Percentiles rank a stretch among this genome's conserved stretches.
Evolutionary conservation across 2,113 vertebrate genomes (phyloP).

Genomic region (Panthera leo): DNA sequence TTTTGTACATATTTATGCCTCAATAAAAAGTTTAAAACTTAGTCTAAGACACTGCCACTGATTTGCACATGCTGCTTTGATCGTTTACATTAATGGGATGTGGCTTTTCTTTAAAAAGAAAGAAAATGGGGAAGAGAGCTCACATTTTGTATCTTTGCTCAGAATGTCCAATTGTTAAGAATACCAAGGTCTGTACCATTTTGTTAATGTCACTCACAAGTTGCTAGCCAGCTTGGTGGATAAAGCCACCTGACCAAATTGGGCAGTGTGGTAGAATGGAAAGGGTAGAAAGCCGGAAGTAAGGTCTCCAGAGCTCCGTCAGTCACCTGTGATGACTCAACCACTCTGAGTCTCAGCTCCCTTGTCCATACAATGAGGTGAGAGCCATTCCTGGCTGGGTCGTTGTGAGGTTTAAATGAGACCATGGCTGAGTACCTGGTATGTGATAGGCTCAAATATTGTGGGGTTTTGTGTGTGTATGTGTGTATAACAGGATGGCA

Average conservation of each 20-base stretch:
- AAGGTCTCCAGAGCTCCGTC: too few species aligned
- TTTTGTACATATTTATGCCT: neutral
- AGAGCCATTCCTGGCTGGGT: neutral
- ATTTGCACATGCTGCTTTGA: neutral
- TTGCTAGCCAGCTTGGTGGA: neutral
- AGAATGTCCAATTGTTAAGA: neutral
- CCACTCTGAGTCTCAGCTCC: neutral
- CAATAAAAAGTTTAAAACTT: neutral
- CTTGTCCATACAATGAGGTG: neutral
- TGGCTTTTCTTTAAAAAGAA: conserved; percentile 4
- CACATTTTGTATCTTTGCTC: neutral
- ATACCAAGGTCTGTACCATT: neutral
- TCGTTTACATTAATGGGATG: neutral
- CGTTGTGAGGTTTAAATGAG: neutral
- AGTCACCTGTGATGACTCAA: neutral
- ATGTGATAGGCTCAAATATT: neutral
- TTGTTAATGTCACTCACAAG: neutral
- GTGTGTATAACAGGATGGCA: neutral
- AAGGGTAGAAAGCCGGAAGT: neutral
- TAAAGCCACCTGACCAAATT: neutral
- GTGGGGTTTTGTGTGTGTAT: too few species aligned
- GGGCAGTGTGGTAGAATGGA: neutral
- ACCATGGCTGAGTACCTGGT: neutral
- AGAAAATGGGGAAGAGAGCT: neutral
- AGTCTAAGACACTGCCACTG: neutral